These are phyloP conservation scores for Frankliniella fusca DNA, from an alignment of 2,888 invertebrate genomes.

Conservation along the genomic window DNA sequence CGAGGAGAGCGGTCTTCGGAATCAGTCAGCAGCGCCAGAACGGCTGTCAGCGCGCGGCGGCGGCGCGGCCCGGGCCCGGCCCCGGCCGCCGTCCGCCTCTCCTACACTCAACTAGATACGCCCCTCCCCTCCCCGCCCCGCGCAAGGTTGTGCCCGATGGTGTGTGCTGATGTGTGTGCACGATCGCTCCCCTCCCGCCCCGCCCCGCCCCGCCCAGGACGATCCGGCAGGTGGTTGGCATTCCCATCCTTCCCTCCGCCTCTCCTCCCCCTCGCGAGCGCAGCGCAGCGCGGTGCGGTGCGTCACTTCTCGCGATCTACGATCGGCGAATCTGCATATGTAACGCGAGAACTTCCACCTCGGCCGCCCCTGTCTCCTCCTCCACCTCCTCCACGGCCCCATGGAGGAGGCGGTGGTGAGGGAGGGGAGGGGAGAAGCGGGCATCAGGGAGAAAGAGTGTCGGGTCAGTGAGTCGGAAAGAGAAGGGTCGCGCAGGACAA, in stretches of 20 bases:
- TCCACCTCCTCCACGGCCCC: not conserved
- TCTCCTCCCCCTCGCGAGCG: not conserved
- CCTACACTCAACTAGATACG: no score
- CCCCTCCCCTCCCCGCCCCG: no score
- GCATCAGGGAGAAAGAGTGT: not conserved
- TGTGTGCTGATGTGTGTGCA: not conserved
- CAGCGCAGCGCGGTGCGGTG: not conserved
- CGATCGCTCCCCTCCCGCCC: not conserved
- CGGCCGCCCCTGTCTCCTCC: no score
- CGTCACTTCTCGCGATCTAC: slow-evolving; percentile 6
- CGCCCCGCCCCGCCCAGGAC: not conserved
- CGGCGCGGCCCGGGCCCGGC: not conserved
- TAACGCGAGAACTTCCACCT: slow-evolving; percentile 3
- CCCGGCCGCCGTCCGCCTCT: not conserved
- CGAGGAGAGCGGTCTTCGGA: not conserved
- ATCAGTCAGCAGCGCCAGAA: not conserved
- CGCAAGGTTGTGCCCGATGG: no score
- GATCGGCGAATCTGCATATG: slow-evolving; percentile 16
- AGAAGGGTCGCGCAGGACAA: no score
- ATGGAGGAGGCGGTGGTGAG: not conserved
- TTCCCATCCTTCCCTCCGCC: not conserved
- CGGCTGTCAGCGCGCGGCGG: not conserved
- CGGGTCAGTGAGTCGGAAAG: no score
- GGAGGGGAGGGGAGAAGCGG: not conserved
- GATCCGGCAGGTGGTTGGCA: not conserved